phyloP scores from a whole-genome alignment of 2,888 invertebrate species.

The Drosophila peninsularis region DNA sequence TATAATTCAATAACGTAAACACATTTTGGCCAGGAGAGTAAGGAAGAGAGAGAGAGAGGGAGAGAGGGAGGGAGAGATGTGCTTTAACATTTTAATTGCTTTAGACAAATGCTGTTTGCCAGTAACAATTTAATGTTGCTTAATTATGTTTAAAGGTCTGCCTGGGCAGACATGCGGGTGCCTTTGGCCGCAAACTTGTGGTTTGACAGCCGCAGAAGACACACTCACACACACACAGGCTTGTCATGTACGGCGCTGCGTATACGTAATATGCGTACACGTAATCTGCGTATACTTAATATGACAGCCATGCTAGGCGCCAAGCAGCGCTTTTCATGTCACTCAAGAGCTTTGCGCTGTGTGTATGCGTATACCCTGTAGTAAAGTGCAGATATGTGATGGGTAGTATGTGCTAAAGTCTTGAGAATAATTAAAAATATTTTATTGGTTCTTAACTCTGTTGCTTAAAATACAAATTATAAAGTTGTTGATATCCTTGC shows the following conservation, averaged over 20 bases:
- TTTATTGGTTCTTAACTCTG: neutral
- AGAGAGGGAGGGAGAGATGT: neutral
- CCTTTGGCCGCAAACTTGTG: slow-evolving; percentile 14
- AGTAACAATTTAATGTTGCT: slow-evolving; percentile 16
- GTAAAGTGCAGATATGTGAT: neutral
- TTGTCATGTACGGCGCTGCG: slow-evolving; percentile 17
- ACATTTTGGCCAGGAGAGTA: slow-evolving; percentile 13
- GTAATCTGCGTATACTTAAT: slow-evolving; percentile 47
- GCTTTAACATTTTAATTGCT: slow-evolving; percentile 43
- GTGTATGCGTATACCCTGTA: slow-evolving; percentile 5
- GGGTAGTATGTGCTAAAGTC: neutral
- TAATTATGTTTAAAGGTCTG: slow-evolving; percentile 8
- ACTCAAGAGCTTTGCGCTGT: slow-evolving; percentile 22
- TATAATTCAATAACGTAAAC: slow-evolving; percentile 36
- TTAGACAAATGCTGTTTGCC: slow-evolving; percentile 28
- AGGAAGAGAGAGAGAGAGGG: too few relatives aligned
- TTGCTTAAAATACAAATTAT: neutral
- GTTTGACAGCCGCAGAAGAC: neutral
- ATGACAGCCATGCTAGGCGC: slow-evolving; percentile 35
- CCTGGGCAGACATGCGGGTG: slow-evolving; percentile 8
- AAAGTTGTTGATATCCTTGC: fast-evolving
- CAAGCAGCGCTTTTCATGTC: slow-evolving; percentile 41
- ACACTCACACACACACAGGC: neutral
- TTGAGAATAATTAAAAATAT: neutral
- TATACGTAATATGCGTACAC: slow-evolving; percentile 43